Evolutionary conservation across 2,113 vertebrate species (phyloP).

Genomic region (Uropsilus gracilis): DNA sequence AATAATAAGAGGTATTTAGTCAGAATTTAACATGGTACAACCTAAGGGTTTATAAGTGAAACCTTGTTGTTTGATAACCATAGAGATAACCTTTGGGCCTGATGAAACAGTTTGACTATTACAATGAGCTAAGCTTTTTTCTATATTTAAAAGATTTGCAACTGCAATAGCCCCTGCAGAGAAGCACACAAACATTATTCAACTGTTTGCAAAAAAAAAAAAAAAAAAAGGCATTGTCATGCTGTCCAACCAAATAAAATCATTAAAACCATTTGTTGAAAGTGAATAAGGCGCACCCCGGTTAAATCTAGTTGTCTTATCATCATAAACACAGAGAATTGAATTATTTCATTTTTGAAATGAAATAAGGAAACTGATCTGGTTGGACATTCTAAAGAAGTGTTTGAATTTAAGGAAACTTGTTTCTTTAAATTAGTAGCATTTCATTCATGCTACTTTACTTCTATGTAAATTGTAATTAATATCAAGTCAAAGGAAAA

Average conservation of each 20-base stretch:
- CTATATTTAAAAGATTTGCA: conserved; percentile 16
- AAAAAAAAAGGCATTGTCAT: background rate
- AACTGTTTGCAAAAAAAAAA: conserved; percentile 29
- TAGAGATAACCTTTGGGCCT: background rate
- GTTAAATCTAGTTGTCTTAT: background rate
- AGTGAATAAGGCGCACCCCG: background rate
- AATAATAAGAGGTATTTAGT: background rate
- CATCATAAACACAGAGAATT: background rate
- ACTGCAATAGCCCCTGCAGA: conserved; percentile 7
- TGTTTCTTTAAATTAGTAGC: too few species aligned
- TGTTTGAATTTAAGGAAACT: background rate
- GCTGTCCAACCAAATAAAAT: background rate
- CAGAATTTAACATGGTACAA: background rate
- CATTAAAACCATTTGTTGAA: conserved; percentile 2
- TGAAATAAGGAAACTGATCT: conserved; percentile 1
- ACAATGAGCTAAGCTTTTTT: background rate
- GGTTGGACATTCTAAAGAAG: background rate
- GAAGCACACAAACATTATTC: conserved; percentile 14
- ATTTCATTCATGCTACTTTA: background rate
- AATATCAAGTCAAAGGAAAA: background rate
- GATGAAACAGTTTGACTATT: conserved; percentile 1
- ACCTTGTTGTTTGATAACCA: background rate
- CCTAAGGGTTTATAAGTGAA: background rate
- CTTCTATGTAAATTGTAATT: background rate
- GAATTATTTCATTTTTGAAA: conserved; percentile 20